Conservation (phyloP, 2,113 vertebrate genomes). For the Falco punctatus region DNA sequence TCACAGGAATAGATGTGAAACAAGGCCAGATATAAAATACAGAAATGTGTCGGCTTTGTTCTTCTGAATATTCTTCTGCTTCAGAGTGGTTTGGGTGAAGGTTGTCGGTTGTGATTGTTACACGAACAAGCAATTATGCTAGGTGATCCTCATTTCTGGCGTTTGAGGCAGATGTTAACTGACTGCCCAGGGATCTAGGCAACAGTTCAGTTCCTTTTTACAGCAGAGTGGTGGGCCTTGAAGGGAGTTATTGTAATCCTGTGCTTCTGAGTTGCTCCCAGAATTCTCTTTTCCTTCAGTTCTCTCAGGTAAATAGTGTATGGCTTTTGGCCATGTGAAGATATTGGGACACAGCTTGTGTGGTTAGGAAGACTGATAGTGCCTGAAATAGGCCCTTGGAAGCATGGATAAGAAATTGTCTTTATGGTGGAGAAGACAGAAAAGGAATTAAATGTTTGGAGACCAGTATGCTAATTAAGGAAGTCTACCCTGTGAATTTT, state of each 20-base stretch:
- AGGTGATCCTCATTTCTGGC: not conserved
- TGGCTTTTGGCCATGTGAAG: not conserved
- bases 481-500: not conserved
- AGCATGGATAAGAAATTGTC: not conserved
- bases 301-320: not conserved
- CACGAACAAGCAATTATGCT: not conserved
- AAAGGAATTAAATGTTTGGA: conserved; percentile 7
- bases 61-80: not conserved
- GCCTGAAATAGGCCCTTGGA: conserved; percentile 30
- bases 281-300: not conserved
- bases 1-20: not conserved
- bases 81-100: not conserved
- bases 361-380: conserved; percentile 8
- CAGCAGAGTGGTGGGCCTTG: not conserved
- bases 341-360: not conserved
- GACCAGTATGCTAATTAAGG: not conserved
- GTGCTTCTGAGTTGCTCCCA: not conserved
- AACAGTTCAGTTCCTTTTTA: not conserved
- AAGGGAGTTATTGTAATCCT: not conserved
- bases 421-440: not conserved
- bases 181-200: not conserved
- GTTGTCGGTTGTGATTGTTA: not conserved
- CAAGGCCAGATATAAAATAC: not conserved
- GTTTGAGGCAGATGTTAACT: not conserved
- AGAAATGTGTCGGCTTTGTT: not conserved